Conservation (phyloP, 1,140 invertebrate genomes). For the Anadara kagoshimensis region DNA sequence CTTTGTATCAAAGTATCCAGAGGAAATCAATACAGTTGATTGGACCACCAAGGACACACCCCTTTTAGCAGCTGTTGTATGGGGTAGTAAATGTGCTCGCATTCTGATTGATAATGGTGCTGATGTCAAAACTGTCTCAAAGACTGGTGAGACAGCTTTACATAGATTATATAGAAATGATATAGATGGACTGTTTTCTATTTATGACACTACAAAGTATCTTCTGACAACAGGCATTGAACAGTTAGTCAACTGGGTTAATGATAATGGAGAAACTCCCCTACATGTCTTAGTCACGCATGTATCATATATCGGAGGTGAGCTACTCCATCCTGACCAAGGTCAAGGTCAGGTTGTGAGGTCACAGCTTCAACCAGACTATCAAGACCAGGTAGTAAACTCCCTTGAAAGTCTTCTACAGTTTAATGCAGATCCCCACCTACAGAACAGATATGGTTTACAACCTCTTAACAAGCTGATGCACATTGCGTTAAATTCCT, state of each 20-base stretch:
- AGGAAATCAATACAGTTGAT: slow-evolving; percentile 57
- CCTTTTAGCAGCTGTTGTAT: slow-evolving; percentile 63
- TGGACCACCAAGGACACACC: slow-evolving; percentile 60
- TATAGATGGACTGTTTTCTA: slow-evolving; percentile 63
- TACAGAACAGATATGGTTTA: slow-evolving; percentile 55
- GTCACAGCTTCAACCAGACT: slow-evolving; percentile 56
- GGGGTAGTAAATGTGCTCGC: slow-evolving; percentile 62
- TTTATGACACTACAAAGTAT: slow-evolving; percentile 67
- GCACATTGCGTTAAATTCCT: slow-evolving; percentile 63
- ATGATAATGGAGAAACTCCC: slow-evolving; percentile 62
- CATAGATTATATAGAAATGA: slow-evolving; percentile 67
- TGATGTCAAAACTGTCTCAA: slow-evolving; percentile 55
- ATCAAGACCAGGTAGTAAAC: slow-evolving; percentile 64
- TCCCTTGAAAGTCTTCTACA: slow-evolving; percentile 58
- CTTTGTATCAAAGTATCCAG: slow-evolving; percentile 55
- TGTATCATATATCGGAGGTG: slow-evolving; percentile 64
- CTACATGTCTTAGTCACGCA: slow-evolving; percentile 66
- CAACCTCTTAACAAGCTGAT: slow-evolving; percentile 63
- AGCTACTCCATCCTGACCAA: slow-evolving; percentile 52
- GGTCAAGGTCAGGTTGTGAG: slow-evolving; percentile 24
- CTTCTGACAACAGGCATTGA: slow-evolving; percentile 69
- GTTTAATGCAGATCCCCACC: slow-evolving; percentile 65
- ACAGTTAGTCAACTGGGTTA: slow-evolving; percentile 62
- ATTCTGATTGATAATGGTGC: slow-evolving; percentile 64
- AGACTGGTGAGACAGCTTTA: slow-evolving; percentile 62